Evolutionary conservation across 2,888 invertebrate genomes (phyloP).

Genomic region (Drosophila mimica): DNA sequence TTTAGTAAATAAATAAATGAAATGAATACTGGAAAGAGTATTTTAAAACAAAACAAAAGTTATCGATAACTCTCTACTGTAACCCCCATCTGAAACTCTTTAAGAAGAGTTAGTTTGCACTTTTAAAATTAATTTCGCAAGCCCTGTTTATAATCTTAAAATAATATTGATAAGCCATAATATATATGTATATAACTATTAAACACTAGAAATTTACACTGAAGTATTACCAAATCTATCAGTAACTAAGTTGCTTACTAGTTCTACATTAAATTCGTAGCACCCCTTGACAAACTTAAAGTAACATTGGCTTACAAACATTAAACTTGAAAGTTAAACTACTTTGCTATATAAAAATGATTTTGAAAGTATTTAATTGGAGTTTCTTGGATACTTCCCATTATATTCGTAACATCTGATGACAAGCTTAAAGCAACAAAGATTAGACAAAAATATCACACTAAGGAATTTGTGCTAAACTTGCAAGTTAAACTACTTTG

Average conservation of each 20-base stretch:
- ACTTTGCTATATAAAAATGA: not conserved
- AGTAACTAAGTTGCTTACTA: not conserved
- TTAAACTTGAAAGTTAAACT: slow-evolving; percentile 10
- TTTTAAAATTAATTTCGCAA: not conserved
- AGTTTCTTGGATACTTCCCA: not conserved
- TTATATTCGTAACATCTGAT: not conserved
- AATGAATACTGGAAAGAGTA: not conserved
- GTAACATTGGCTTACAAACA: not conserved
- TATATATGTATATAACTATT: too few relatives aligned
- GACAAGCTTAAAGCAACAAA: not conserved
- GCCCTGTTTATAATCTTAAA: too few relatives aligned
- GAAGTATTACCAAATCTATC: not conserved
- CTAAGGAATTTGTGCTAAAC: slow-evolving; percentile 27
- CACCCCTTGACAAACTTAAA: too few relatives aligned
- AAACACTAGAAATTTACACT: slow-evolving; percentile 4
- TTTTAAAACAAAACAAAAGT: not conserved
- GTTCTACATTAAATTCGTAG: not conserved
- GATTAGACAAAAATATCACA: not conserved
- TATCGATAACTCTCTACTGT: not conserved
- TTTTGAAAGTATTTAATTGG: not conserved
- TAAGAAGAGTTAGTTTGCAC: not conserved
- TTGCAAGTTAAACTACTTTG: slow-evolving; percentile 21
- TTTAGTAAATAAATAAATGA: not conserved
- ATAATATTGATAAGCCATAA: too few relatives aligned
- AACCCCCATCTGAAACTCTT: not conserved